These are phyloP conservation scores for Drosophila dives DNA, from an alignment of 2,888 invertebrate species.

Conservation along the genomic window DNA sequence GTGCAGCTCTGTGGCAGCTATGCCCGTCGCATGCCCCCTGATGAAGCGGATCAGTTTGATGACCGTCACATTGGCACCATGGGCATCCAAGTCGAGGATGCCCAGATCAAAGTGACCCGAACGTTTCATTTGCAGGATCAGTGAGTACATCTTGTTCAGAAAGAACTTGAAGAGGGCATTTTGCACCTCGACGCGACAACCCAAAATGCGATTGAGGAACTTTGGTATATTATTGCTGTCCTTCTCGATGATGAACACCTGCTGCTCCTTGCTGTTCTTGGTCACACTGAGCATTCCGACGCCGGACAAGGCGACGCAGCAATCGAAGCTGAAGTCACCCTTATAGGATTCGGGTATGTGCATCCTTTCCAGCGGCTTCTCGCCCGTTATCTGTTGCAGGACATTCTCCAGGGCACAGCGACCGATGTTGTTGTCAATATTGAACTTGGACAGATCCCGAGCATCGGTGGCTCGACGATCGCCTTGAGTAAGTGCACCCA, in stretches of 20 bases:
- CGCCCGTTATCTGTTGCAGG: constrained; percentile 97
- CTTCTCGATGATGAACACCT: constrained; percentile 90
- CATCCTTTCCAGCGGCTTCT: constrained; percentile 91
- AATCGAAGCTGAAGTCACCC: constrained; percentile 89
- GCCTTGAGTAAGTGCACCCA: constrained; percentile 98
- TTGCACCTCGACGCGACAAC: constrained; percentile 98
- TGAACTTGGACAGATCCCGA: constrained; percentile 98
- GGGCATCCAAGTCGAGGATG: constrained; percentile 94
- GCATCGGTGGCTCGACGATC: constrained; percentile 98
- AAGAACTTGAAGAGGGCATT: constrained; percentile 99
- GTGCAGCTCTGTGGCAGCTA: constrained; percentile 96
- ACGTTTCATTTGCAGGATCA: constrained; percentile 96
- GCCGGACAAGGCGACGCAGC: constrained; percentile 47
- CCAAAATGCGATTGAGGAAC: constrained; percentile 98
- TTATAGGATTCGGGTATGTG: constrained; percentile 93
- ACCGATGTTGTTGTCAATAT: constrained; percentile 99
- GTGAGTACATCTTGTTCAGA: constrained; percentile 95
- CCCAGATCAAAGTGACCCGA: constrained; percentile 98
- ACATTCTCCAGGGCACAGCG: constrained; percentile 96
- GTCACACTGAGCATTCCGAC: constrained; percentile 46
- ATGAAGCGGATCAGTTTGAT: constrained; percentile 93
- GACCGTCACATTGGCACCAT: constrained; percentile 95
- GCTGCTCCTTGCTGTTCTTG: constrained; percentile 77
- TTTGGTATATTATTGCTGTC: constrained; percentile 99
- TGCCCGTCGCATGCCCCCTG: constrained; percentile 94